These are phyloP conservation scores for Hedya salicella DNA, from an alignment of 2,888 invertebrate genomes.

Conservation along the genomic window DNA sequence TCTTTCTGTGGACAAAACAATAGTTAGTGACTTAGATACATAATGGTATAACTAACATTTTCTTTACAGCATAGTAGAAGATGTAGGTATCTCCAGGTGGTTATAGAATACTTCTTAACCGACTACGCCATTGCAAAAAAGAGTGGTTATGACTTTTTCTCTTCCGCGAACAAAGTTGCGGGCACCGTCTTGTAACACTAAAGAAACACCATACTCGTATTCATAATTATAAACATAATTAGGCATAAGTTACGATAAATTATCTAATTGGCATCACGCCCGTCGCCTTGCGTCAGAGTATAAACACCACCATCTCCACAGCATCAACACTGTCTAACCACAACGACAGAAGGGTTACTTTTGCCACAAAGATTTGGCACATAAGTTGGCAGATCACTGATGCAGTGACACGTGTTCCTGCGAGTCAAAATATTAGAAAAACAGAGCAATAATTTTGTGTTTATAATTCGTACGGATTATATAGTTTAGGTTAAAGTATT, in stretches of 20 bases:
- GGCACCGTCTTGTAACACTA: too few species aligned
- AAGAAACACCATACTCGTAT: neutral
- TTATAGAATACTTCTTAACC: too few species aligned
- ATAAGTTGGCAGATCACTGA: conserved; percentile 1
- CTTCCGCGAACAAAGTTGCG: too few species aligned
- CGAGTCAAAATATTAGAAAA: conserved; percentile 37
- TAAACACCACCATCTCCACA: neutral
- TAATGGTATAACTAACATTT: too few species aligned
- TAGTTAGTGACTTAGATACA: too few species aligned
- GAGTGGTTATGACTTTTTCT: too few species aligned
- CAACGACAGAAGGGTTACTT: neutral
- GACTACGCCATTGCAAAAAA: too few species aligned
- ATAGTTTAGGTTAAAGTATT: conserved; percentile 30
- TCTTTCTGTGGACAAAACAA: too few species aligned
- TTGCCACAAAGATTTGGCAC: neutral
- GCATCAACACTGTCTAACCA: neutral
- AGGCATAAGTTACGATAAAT: conserved; percentile 20
- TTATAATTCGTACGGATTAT: conserved; percentile 36
- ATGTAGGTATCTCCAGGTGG: too few species aligned
- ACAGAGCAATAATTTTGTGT: conserved; percentile 33
- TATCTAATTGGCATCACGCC: conserved; percentile 39
- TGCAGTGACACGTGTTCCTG: conserved; percentile 25
- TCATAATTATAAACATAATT: conserved; percentile 15
- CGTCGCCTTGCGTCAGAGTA: conserved; percentile 30
- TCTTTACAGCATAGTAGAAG: too few species aligned